Conservation (phyloP, 2,113 vertebrate genomes). For the Dromas ardeola region DNA sequence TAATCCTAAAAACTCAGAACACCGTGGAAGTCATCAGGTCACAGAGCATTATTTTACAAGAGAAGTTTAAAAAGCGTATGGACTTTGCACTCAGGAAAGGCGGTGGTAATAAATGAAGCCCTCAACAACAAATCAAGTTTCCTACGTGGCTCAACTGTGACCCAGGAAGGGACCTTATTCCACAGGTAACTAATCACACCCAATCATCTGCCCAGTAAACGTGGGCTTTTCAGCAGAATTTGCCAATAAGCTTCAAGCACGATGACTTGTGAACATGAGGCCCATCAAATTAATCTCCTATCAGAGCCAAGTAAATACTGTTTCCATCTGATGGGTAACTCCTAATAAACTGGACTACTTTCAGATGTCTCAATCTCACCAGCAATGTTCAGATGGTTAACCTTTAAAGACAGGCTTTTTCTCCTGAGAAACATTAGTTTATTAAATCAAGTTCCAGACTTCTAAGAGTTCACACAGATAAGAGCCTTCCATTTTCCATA, state of each 20-base stretch:
- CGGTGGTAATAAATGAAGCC: neutral
- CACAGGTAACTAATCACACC: neutral
- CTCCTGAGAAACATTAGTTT: neutral
- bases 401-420: neutral
- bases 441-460: neutral
- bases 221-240: neutral
- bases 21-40: neutral
- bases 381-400: neutral
- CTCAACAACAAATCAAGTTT: neutral
- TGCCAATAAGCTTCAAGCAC: neutral
- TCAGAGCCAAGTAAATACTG: neutral
- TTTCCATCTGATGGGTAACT: neutral
- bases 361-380: neutral
- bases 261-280: neutral
- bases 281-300: neutral
- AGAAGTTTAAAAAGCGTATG: neutral
- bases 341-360: neutral
- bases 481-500: neutral
- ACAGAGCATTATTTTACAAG: neutral
- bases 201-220: neutral
- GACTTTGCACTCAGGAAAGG: conserved; percentile 12
- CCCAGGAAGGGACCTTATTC: neutral
- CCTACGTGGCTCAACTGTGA: neutral
- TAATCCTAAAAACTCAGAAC: neutral
- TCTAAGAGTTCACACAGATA: neutral